Percentiles rank a stretch among this genome's conserved stretches.
Conservation (phyloP, 2,888 invertebrate genomes). For the Drosophila engyochracea region DNA sequence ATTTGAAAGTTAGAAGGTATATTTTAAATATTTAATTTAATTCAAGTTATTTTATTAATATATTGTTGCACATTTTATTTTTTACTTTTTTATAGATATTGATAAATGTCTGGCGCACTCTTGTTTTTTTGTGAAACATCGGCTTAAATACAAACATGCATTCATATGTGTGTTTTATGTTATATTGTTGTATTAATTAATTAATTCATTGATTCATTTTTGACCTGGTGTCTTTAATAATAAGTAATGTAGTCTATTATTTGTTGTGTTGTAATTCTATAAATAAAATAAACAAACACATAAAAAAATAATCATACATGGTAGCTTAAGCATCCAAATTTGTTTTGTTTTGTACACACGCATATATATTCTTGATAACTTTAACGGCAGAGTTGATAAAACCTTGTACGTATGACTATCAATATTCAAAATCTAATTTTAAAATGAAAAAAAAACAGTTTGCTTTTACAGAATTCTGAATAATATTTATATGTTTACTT, state of each 20-base stretch:
- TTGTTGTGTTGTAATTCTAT: background rate
- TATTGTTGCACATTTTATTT: background rate
- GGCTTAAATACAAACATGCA: constrained; percentile 22
- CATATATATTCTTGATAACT: background rate
- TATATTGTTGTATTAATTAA: constrained; percentile 1
- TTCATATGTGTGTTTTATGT: constrained; percentile 5
- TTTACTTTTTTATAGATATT: constrained; percentile 59
- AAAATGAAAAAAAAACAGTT: background rate
- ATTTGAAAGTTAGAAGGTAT: background rate
- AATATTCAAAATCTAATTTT: background rate
- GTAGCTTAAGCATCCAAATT: background rate
- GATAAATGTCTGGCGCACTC: constrained; percentile 44
- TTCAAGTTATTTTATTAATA: constrained; percentile 6
- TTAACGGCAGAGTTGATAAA: background rate
- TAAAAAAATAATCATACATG: background rate
- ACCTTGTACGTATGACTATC: background rate
- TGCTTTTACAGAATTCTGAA: background rate
- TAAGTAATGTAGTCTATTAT: background rate
- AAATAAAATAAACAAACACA: background rate
- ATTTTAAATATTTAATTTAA: background rate
- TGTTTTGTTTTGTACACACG: background rate
- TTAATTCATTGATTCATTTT: background rate
- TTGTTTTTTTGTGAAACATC: constrained; percentile 8
- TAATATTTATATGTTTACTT: background rate
- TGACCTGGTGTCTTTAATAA: constrained; percentile 8